Evolutionary conservation across 2,113 vertebrate genomes (phyloP).

Genomic region (Microtus pennsylvanicus): DNA sequence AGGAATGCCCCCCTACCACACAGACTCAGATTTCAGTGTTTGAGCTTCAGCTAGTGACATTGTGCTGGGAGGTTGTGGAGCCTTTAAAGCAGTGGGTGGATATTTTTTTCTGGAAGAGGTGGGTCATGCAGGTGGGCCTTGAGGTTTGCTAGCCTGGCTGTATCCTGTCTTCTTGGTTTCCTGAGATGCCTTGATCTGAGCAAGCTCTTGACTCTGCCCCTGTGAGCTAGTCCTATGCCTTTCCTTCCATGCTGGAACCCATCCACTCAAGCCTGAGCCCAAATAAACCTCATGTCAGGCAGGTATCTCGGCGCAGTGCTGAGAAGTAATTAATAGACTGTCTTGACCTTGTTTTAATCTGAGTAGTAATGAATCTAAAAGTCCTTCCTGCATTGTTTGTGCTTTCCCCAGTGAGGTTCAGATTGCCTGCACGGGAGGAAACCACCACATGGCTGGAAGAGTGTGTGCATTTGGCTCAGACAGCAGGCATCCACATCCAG

Average conservation of each 20-base stretch:
- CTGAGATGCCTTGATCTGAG: background rate
- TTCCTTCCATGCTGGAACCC: background rate
- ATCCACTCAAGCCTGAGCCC: background rate
- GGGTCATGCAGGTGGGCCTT: background rate
- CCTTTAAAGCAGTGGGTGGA: background rate
- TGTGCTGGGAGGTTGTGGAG: no score
- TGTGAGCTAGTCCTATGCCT: background rate
- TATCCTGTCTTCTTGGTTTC: background rate
- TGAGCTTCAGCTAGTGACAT: no score
- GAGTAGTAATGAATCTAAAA: background rate
- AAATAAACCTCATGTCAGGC: background rate
- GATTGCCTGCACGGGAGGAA: background rate
- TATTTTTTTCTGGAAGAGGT: background rate
- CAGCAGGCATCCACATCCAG: background rate
- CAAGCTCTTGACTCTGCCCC: background rate
- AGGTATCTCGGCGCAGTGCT: no score
- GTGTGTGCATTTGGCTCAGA: background rate
- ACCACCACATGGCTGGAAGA: background rate
- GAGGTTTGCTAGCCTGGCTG: background rate
- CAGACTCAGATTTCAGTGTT: no score
- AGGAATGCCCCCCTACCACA: background rate
- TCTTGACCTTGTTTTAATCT: constrained; percentile 18
- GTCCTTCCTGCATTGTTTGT: background rate
- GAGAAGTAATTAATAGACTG: background rate
- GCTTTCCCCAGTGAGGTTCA: background rate